Evolutionary conservation across 1,140 invertebrate species (phyloP).

Genomic region (Meloidogyne floridensis): DNA sequence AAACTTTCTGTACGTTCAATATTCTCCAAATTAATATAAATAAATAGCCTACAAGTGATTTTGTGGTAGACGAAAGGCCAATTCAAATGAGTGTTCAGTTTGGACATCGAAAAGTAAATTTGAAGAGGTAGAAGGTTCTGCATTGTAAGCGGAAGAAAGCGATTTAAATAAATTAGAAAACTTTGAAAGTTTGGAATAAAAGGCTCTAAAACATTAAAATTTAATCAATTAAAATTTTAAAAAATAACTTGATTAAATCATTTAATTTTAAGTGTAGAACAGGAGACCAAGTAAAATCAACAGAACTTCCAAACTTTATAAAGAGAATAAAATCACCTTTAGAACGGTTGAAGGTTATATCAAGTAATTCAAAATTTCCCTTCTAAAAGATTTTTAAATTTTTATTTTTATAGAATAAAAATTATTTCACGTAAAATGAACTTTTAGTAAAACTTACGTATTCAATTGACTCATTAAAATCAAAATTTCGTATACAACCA

Average conservation of each 20-base stretch:
- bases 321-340: slow-evolving; percentile 18
- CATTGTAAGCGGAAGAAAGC: background rate
- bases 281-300: slow-evolving; percentile 52
- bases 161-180: slow-evolving; percentile 18
- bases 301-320: slow-evolving; percentile 35
- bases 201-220: slow-evolving; percentile 17
- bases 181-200: slow-evolving; percentile 2
- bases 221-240: slow-evolving; percentile 20
- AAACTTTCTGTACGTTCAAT: no score
- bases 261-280: slow-evolving; percentile 48
- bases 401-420: background rate
- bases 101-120: slow-evolving; percentile 22
- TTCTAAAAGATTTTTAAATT: slow-evolving; percentile 29
- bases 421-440: no score
- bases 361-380: slow-evolving; percentile 45
- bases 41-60: slow-evolving; percentile 45
- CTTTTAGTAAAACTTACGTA: background rate
- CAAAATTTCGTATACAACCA: background rate
- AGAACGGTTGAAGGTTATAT: slow-evolving; percentile 22
- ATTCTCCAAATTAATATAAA: slow-evolving; percentile 12
- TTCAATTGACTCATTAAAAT: background rate
- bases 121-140: slow-evolving; percentile 5
- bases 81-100: slow-evolving; percentile 45
- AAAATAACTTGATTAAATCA: slow-evolving; percentile 34
- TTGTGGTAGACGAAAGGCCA: slow-evolving; percentile 48